Evolutionary conservation across 1,140 invertebrate species (phyloP).

Genomic region (Caenorhabditis inopinata): DNA sequence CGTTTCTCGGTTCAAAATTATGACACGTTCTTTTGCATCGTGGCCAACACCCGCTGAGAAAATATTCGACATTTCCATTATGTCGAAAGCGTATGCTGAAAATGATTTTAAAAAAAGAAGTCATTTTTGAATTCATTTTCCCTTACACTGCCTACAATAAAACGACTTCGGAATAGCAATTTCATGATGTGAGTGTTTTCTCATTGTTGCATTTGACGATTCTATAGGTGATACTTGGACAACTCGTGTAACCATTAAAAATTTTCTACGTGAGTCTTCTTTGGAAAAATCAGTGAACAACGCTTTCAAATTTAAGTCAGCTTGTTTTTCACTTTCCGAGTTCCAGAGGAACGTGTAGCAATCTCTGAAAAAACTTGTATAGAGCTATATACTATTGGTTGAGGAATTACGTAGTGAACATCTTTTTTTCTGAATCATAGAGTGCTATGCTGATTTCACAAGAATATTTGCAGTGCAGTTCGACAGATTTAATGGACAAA

Average conservation of each 20-base stretch:
- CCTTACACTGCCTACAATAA: constrained; percentile 35
- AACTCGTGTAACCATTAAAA: constrained; percentile 28
- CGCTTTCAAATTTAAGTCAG: constrained; percentile 38
- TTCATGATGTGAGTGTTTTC: constrained; percentile 30
- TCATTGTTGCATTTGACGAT: constrained; percentile 34
- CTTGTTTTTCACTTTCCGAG: not conserved
- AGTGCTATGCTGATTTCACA: constrained; percentile 44
- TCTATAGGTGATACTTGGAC: constrained; percentile 40
- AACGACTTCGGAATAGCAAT: not conserved
- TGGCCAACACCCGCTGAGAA: not conserved
- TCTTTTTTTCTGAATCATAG: constrained; percentile 40
- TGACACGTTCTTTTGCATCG: constrained; percentile 34
- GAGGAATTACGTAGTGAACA: constrained; percentile 29
- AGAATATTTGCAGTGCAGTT: constrained; percentile 40
- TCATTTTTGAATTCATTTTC: constrained; percentile 3
- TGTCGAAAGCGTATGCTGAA: constrained; percentile 35
- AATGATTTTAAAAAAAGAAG: not conserved
- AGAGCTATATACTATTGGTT: too few relatives aligned
- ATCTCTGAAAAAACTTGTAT: constrained; percentile 41
- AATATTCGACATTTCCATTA: constrained; percentile 26
- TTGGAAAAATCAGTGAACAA: constrained; percentile 32
- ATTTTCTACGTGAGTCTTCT: constrained; percentile 17
- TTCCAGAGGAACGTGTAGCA: constrained; percentile 48
- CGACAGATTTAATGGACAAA: constrained; percentile 33
- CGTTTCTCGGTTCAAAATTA: constrained; percentile 38